Base-by-base conservation (phyloP, 2,888 invertebrate genomes). In the Polyploca ridens region DNA sequence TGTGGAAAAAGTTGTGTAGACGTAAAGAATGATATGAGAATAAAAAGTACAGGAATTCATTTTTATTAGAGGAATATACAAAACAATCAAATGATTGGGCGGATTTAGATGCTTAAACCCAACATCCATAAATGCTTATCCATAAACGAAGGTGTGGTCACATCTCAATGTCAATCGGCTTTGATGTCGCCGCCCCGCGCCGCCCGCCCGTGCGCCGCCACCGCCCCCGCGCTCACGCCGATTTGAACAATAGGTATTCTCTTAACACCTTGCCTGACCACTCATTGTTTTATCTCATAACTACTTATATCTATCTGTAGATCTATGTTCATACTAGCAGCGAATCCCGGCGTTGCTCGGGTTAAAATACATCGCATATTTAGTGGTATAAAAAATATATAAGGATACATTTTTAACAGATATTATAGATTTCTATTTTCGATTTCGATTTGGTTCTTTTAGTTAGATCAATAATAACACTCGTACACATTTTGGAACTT, bases 231-330 rank as follows among this genome's bases (percentile, higher is more conserved):
- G 65, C 69, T 75, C 74, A 74, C 74, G 71, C 72, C 64, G 72
- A 63, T 69, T 66, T 82, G 73, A 84, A 87, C 85, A 87, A 88
- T 85, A 83, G 83, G 79, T 80, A 85, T 84, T 82, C 79, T 79
- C 77, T 80, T 81, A 83, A 84, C 84, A 84, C 86, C 82, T 83
- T 75, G 80, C 79, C 77, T 78, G 78, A 82, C 82, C 76, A 79
- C 76, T 84, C 79, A 85, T 83, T 84, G 81, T 83, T 81, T 78
- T 41, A 61, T 74, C 75, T 69, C 71, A 71, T 69, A 68, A 68
- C 62, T 66, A 67, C 64, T 68, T 65, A 33, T 49, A 62, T 58
- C 54, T 16, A 58, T 66, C 54, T 58, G 60, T 60, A 60, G n/a
- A 62, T 58, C 58, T 65, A 67, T 19, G 61, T 44, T 60, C 59